Conservation (phyloP, 2,888 invertebrate species). For the Perithous albicinctus region DNA sequence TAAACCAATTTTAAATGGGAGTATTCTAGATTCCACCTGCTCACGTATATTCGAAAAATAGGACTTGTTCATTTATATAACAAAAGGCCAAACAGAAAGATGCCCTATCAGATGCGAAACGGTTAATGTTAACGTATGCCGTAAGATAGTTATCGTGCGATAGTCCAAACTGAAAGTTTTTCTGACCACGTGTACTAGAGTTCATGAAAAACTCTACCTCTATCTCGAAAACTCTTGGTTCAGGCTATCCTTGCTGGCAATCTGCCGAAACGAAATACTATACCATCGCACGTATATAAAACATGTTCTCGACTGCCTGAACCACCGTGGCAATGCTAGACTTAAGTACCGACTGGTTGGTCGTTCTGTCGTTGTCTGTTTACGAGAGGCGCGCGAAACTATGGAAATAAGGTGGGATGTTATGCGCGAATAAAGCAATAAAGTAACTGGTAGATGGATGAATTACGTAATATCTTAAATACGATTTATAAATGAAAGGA, state of each 20-base stretch:
- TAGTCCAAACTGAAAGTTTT: background rate
- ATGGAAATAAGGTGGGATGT: too few species aligned
- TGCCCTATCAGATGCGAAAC: too few species aligned
- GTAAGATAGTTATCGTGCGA: conserved; percentile 16
- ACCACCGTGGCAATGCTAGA: conserved; percentile 7
- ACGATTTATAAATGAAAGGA: too few species aligned
- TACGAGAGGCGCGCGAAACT: background rate
- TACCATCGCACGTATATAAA: background rate
- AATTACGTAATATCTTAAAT: too few species aligned
- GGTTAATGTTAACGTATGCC: too few species aligned
- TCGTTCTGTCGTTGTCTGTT: background rate
- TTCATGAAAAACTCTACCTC: conserved; percentile 8
- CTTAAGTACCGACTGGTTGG: background rate
- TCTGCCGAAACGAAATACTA: background rate
- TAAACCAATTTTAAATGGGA: too few species aligned
- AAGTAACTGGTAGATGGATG: too few species aligned
- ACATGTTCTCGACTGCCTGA: background rate
- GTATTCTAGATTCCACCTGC: too few species aligned
- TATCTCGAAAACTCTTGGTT: conserved; percentile 6
- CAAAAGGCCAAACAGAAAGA: too few species aligned
- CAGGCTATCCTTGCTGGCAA: conserved; percentile 19
- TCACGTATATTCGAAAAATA: too few species aligned
- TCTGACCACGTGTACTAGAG: background rate
- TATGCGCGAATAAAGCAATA: too few species aligned
- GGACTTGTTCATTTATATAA: too few species aligned